These are phyloP conservation scores for Neodontobutis hainanensis DNA, from an alignment of 2,113 vertebrate species.

Conservation along the genomic window DNA sequence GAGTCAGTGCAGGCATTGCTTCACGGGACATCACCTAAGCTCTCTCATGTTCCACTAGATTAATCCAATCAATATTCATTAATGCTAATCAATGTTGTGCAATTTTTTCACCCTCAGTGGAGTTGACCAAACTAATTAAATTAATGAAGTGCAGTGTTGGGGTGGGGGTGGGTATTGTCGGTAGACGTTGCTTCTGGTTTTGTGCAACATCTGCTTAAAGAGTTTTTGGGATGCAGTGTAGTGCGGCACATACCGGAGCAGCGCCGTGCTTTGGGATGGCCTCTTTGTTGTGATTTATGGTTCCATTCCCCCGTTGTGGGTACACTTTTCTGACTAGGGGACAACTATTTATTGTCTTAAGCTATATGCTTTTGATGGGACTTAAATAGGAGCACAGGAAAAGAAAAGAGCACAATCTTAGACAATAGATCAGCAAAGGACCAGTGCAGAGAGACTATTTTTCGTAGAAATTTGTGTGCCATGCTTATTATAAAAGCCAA, in stretches of 20 bases:
- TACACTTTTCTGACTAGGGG: constrained; percentile 26
- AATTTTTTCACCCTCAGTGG: constrained; percentile 42
- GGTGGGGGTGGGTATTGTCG: not conserved
- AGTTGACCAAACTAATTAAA: constrained; percentile 58
- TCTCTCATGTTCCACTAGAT: constrained; percentile 61
- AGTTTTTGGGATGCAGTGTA: not conserved
- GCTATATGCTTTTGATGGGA: constrained; percentile 24
- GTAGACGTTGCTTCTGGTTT: constrained; percentile 27
- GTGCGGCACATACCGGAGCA: constrained; percentile 6
- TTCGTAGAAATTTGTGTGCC: constrained; percentile 33
- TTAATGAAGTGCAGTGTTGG: constrained; percentile 58
- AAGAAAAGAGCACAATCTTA: constrained; percentile 19
- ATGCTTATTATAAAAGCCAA: constrained; percentile 34
- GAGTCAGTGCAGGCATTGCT: constrained; percentile 24
- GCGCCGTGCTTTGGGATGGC: constrained; percentile 24
- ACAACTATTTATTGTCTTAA: constrained; percentile 36
- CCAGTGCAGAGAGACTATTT: constrained; percentile 10
- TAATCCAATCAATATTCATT: constrained; percentile 78
- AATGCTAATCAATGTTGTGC: constrained; percentile 66
- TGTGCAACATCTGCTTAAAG: constrained; percentile 30
- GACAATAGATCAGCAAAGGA: constrained; percentile 26
- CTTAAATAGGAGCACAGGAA: constrained; percentile 44
- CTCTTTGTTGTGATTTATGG: constrained; percentile 34
- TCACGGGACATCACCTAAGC: constrained; percentile 29
- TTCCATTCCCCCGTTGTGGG: constrained; percentile 19